These are phyloP conservation scores for Drosophila chauvacae DNA, from an alignment of 1,140 invertebrate genomes.

Conservation along the genomic window DNA sequence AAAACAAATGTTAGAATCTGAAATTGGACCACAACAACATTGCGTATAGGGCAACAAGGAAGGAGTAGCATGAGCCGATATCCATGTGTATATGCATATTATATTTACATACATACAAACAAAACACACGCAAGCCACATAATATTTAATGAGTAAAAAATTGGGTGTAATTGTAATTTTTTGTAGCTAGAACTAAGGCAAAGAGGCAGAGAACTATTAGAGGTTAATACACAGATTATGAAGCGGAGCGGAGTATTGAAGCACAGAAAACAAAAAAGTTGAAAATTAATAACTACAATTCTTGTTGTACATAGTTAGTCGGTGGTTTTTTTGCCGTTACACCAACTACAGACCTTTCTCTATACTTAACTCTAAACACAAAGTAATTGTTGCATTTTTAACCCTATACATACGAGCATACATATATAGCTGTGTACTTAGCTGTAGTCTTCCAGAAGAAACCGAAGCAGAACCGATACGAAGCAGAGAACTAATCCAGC, in stretches of 20 bases:
- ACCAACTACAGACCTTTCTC: slow-evolving; percentile 42
- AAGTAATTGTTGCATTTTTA: slow-evolving; percentile 61
- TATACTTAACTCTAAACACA: slow-evolving; percentile 40
- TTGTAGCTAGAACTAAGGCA: slow-evolving; percentile 50
- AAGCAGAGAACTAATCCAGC: slow-evolving; percentile 17
- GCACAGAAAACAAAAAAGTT: slow-evolving; percentile 4
- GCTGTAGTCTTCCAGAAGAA: slow-evolving; percentile 73
- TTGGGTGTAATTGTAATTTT: slow-evolving; percentile 53
- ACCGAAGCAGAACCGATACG: slow-evolving; percentile 18
- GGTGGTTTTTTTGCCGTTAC: slow-evolving; percentile 34
- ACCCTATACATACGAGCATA: slow-evolving; percentile 24
- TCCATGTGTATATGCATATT: slow-evolving; percentile 20
- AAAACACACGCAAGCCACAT: slow-evolving; percentile 3
- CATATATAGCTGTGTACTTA: slow-evolving; percentile 54
- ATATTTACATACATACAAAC: slow-evolving; percentile 16
- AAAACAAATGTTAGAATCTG: slow-evolving; percentile 56
- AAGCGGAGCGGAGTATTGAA: neutral
- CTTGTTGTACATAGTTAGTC: slow-evolving; percentile 39
- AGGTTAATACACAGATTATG: slow-evolving; percentile 13
- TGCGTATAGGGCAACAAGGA: slow-evolving; percentile 8
- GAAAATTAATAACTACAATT: slow-evolving; percentile 21
- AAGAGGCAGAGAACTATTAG: slow-evolving; percentile 23
- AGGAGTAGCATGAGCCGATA: slow-evolving; percentile 25
- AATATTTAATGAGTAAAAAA: slow-evolving; percentile 37
- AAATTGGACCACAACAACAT: slow-evolving; percentile 70